Percentiles rank a stretch among this genome's conserved stretches.
Conservation (phyloP, 2,113 vertebrate species). For the Nothobranchius furzeri region DNA sequence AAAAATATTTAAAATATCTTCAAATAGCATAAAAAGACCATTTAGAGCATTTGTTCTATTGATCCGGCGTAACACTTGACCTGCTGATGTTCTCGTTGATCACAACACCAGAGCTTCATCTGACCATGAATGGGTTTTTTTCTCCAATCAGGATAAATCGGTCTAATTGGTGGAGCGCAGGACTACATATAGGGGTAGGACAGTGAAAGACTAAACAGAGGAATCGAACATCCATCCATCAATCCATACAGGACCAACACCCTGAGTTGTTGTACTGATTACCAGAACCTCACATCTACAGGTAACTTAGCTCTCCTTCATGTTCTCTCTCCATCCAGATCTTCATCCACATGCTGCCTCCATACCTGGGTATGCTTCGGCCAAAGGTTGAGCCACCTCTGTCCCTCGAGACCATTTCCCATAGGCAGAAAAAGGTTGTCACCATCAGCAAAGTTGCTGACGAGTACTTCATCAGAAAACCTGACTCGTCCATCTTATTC, state of each 20-base stretch:
- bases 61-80: conserved; percentile 9
- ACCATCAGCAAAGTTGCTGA: conserved; percentile 77
- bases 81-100: too few species aligned
- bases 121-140: too few species aligned
- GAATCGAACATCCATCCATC: too few species aligned
- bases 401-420: conserved; percentile 62
- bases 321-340: conserved; percentile 71
- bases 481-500: conserved; percentile 82
- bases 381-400: conserved; percentile 83
- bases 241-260: too few species aligned
- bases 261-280: too few species aligned
- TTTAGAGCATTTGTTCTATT: conserved; percentile 38
- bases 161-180: too few species aligned
- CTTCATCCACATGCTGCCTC: conserved; percentile 87
- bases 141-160: too few species aligned
- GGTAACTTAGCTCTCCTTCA: neutral
- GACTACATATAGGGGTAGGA: too few species aligned
- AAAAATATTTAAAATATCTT: conserved; percentile 13
- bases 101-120: too few species aligned
- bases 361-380: conserved; percentile 83
- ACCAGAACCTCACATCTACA: neutral
- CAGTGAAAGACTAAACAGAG: too few species aligned
- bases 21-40: conserved; percentile 18
- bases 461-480: conserved; percentile 92
- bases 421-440: conserved; percentile 60